Evolutionary conservation across 2,797 vertebrate genomes (phyloP), one percentile per base, ranked within the genome.

Genomic region (Sebastolobus altivelis): DNA sequence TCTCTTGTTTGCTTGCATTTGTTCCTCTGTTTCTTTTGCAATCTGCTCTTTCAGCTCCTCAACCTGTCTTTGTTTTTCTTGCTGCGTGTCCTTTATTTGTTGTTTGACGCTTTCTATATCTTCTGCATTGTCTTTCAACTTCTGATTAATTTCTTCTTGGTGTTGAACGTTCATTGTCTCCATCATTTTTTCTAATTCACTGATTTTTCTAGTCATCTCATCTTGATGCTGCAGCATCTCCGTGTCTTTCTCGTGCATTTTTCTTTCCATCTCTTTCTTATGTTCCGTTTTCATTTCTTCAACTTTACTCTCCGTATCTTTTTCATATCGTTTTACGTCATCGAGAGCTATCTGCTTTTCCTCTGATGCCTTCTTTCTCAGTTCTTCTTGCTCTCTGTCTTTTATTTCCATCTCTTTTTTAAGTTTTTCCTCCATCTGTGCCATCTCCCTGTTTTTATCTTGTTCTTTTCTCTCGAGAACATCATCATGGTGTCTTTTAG

Each of bases 321-420:
- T 73, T 70, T 89, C 82, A 18, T 75, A 63, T 56, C 87, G 79
- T 40, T 81, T 83, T 7, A 54, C 12, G 2, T 81, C 61, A 5
- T 89, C 10, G 0, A 87, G 65, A 29, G 59, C 67, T 40, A 27
- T 68, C 65, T 83, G 85, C 37, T 87, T 90, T 85, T 95, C 93
- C 54, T 87, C 86, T 0, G 46, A 49, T 0, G 35, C 58, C 59
- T 76, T 83, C 12, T 16, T 59, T 37, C 33, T 80, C 35, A 69
- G 4, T 61, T 84, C 76, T 12, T 89, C 82, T 65, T 35, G 22
- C 66, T 90, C 71, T 63, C 82, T 78, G 0, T 91, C 89, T 76
- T 88, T 91, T 10, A 25, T 14, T 46, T 92, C 83, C 63, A 87
- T 89, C 59, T 88, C 83, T 25, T 3, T 13, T 59, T 54, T 73